Base-by-base conservation (phyloP, 2,113 vertebrate species). In the Chlorodrepanis virens region DNA sequence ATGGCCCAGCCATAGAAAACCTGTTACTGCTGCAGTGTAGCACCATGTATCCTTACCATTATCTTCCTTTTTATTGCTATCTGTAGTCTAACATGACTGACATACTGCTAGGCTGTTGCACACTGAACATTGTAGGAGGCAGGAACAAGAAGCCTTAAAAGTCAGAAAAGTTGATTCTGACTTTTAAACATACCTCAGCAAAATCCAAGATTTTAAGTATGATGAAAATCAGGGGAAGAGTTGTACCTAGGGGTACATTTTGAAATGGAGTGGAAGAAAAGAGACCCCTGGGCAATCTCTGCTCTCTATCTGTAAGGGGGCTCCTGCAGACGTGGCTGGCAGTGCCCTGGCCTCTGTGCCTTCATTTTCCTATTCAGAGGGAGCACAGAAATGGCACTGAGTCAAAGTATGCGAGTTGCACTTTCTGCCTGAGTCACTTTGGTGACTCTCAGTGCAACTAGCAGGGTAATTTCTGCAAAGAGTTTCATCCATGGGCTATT, bases 311-410 rank as follows among this genome's bases (percentile, higher is more conserved):
- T 83, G 27, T 49, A 44, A 27, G 22, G 8, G 23, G 19, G 13
- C 4, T 91, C 42, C 61, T 93, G 35, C 39, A 45, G 53, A 44
- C 0, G 0, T 47, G 56, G 5, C 44, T 75, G 33, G 5, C 56
- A 74, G 40, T 1, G 4, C 35, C 40, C 53, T 1, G 1, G 11
- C 85, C 53, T 60, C 35, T 42, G n/a, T 4, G 3, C 7, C 56
- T 64, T 83, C 5, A 1, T 70, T 83, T 52, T 28, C 14, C 14
- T 5, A 0, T 25, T 27, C 2, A 0, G 20, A 29, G 15, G 21
- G 20, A 37, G 31, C 37, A 50, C 10, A 72, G 57, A 86, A 79
- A 35, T 9, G 14, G 14, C n/a, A 40, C 8, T 0, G 1, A 75
- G 11, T 47, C 1, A 1, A 39, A 69, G 16, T 49, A 5, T 53